Evolutionary conservation across 2,888 invertebrate species (phyloP).

Genomic region (Caenorhabditis macrosperma): DNA sequence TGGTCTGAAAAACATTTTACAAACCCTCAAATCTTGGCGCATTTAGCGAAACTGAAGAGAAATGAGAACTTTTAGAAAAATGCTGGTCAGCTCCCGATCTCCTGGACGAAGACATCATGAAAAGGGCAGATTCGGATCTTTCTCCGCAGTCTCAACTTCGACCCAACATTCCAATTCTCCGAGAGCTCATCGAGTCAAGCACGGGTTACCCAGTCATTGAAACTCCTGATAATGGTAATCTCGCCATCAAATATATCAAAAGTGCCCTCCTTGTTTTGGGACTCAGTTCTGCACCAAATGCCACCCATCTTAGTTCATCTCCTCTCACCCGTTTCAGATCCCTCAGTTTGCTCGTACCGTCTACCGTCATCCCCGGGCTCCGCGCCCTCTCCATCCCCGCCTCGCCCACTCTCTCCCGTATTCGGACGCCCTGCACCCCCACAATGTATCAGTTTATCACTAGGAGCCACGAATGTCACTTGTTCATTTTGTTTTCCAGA

Average conservation of each 20-base stretch:
- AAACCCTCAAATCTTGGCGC: not conserved
- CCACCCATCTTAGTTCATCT: not conserved
- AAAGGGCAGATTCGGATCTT: not conserved
- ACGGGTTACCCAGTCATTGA: slow-evolving; percentile 64
- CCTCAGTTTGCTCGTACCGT: slow-evolving; percentile 64
- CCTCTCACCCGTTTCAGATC: slow-evolving; percentile 23
- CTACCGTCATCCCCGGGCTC: slow-evolving; percentile 65
- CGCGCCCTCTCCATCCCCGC: slow-evolving; percentile 65
- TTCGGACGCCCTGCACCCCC: slow-evolving; percentile 62
- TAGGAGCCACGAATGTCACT: not conserved
- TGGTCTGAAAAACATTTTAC: no score
- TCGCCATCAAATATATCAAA: no score
- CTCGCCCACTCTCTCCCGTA: slow-evolving; percentile 66
- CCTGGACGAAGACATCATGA: slow-evolving; percentile 24
- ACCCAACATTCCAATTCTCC: slow-evolving; percentile 27
- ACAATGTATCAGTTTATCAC: slow-evolving; percentile 17
- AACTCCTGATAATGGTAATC: slow-evolving; percentile 60
- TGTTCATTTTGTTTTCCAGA: slow-evolving; percentile 35
- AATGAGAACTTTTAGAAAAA: slow-evolving; percentile 23
- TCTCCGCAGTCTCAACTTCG: not conserved
- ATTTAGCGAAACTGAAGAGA: not conserved
- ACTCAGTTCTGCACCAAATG: not conserved
- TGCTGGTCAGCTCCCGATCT: slow-evolving; percentile 60
- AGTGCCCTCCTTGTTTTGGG: not conserved
- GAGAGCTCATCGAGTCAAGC: slow-evolving; percentile 37